A percentile compares a stretch with the other conserved stretches of the same genome.
phyloP scores from a whole-genome alignment of 2,113 vertebrate species.

The Epinephelus moara region DNA sequence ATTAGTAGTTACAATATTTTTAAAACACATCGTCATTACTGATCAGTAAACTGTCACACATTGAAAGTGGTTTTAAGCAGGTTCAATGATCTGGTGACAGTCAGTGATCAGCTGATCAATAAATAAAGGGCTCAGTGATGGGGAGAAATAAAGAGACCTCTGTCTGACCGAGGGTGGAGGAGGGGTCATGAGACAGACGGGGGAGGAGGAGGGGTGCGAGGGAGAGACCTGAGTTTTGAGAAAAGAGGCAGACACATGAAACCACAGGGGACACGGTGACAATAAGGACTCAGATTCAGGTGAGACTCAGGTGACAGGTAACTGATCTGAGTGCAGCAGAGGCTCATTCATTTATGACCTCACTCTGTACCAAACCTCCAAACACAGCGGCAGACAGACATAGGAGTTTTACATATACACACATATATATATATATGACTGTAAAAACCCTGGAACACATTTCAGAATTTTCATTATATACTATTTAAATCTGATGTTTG shows the following conservation, averaged over 20 bases:
- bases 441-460: no score
- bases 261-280: not conserved
- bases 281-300: no score
- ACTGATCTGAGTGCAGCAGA: not conserved
- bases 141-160: constrained; percentile 51
- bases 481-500: no score
- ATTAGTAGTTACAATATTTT: no score
- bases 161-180: constrained; percentile 24
- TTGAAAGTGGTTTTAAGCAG: not conserved
- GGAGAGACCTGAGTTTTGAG: not conserved
- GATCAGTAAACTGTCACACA: not conserved
- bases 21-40: no score
- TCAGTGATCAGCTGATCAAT: constrained; percentile 72
- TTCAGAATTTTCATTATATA: no score
- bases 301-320: not conserved
- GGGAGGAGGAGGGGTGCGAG: not conserved
- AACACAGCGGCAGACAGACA: no score
- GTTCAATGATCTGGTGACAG: constrained; percentile 37
- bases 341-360: no score
- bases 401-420: no score
- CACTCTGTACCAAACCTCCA: no score
- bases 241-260: not conserved
- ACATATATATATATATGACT: no score
- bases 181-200: constrained; percentile 15
- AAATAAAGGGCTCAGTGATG: constrained; percentile 67